A percentile compares a stretch with the other conserved stretches of the same genome.
Conservation (phyloP, 2,888 invertebrate genomes). For the Philhelius pedissequus region DNA sequence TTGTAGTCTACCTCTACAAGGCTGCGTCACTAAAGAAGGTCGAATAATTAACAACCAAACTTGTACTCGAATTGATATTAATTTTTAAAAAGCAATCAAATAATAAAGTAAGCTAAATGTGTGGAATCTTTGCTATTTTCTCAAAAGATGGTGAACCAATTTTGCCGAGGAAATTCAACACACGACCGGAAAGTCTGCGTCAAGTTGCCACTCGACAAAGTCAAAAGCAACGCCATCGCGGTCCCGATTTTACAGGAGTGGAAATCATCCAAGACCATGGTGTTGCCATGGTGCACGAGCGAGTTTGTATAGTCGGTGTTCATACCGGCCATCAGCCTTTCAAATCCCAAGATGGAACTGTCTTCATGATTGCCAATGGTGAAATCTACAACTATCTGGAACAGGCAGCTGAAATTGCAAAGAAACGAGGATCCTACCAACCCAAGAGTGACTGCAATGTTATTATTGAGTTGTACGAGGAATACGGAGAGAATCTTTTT, state of each 20-base stretch:
- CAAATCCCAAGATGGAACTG: slow-evolving; percentile 72
- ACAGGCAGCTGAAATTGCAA: slow-evolving; percentile 74
- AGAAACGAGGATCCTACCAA: slow-evolving; percentile 73
- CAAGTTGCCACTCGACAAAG: slow-evolving; percentile 77
- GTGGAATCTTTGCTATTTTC: slow-evolving; percentile 78
- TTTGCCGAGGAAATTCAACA: slow-evolving; percentile 70
- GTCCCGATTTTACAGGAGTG: slow-evolving; percentile 77
- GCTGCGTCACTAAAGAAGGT: too few species aligned
- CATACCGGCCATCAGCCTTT: slow-evolving; percentile 77
- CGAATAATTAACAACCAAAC: neutral
- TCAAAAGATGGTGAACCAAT: slow-evolving; percentile 74
- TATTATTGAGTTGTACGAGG: slow-evolving; percentile 76
- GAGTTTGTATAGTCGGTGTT: slow-evolving; percentile 76
- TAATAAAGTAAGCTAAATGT: slow-evolving; percentile 71
- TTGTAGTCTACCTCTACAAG: too few species aligned
- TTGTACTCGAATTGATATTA: neutral
- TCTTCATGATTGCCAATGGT: slow-evolving; percentile 77
- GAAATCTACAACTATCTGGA: slow-evolving; percentile 78
- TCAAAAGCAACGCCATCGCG: slow-evolving; percentile 76
- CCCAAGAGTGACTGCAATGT: slow-evolving; percentile 78
- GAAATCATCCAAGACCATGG: slow-evolving; percentile 73
- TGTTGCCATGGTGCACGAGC: slow-evolving; percentile 76
- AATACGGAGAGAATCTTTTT: slow-evolving; percentile 74
- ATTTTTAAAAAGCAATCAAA: neutral
- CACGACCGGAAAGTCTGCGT: slow-evolving; percentile 72